Evolutionary conservation across 2,888 invertebrate species (phyloP), one percentile per base, ranked within the genome.

Genomic region (Andrena flavipes): DNA sequence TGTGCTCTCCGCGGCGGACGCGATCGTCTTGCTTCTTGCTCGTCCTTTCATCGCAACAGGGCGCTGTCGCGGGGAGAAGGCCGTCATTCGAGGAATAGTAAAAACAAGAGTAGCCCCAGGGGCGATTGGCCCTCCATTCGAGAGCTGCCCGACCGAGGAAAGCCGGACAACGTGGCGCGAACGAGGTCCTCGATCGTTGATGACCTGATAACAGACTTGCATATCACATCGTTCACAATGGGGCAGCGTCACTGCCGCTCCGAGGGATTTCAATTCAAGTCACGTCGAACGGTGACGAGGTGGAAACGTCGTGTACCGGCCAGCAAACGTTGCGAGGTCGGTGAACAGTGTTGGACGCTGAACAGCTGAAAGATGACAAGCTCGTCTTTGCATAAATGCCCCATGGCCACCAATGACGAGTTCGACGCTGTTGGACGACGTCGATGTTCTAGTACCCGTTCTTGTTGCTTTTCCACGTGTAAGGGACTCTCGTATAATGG

Each of bases 31-130:
- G 77, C 10, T 59, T 76, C 56, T 48, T 70, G 30, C 59, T 20
- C 49, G 10, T 49, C 10, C 33, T 23, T 29, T 33, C 26, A 26
- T 2, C 63, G 23, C 56, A 26, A 56, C 56, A n/a, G 48, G 23
- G 13, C 49, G 68, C 54, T 68, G 48, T 62, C 67, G 30, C 54
- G 20, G 42, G 7, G 33, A 30, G 63, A 20, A 26, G 51, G 16
- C n/a, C 80, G 71, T 74, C 76, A 63, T 79, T 76, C 79, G 76
- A 13, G 56, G 48, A 70, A 76, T 59, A 65, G 76, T 80, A 80
- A 80, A 76, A 80, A 76, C 80, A 54, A 8, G 16, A 65, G 63
- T 35, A 49, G 65, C 69, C 64, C 63, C 48, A 56, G 26, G 64
- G 64, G 73, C 56, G 63, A n/a, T 42, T 35, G 76, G 26, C 59